These are phyloP conservation scores for Odontomyia ornata DNA, from an alignment of 2,888 invertebrate species.

Conservation along the genomic window DNA sequence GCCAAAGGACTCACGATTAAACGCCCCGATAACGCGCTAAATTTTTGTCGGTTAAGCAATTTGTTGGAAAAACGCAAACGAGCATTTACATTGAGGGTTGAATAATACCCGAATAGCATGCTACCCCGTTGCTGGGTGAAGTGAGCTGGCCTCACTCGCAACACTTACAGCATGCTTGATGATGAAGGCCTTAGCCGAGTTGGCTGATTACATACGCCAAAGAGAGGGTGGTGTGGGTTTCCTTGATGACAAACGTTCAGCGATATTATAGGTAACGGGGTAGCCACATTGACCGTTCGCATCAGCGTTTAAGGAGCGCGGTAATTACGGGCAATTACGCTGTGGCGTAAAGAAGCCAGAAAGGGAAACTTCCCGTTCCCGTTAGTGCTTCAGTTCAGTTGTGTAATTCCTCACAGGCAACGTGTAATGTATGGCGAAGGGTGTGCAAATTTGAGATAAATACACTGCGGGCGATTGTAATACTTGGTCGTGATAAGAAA, in stretches of 20 bases:
- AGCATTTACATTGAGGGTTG: constrained; percentile 51
- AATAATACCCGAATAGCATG: constrained; percentile 49
- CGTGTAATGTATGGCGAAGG: constrained; percentile 32
- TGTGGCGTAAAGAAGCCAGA: constrained; percentile 33
- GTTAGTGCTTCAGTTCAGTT: constrained; percentile 2
- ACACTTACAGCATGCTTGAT: background rate
- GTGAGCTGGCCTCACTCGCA: background rate
- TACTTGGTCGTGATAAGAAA: constrained; percentile 40
- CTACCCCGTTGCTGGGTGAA: constrained; percentile 13
- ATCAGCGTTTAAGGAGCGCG: constrained; percentile 46
- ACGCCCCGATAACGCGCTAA: constrained; percentile 51
- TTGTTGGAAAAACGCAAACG: constrained; percentile 52
- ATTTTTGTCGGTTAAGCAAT: constrained; percentile 52
- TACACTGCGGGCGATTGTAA: constrained; percentile 47
- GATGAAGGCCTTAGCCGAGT: background rate
- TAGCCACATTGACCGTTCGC: constrained; percentile 40
- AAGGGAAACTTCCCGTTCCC: constrained; percentile 38
- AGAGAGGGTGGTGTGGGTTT: background rate
- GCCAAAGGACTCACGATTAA: constrained; percentile 46
- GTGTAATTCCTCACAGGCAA: constrained; percentile 24
- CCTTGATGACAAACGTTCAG: constrained; percentile 40
- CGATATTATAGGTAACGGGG: constrained; percentile 40
- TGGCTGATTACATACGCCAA: constrained; percentile 26
- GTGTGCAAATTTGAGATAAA: constrained; percentile 51
- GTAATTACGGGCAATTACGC: constrained; percentile 49